Percentiles rank a stretch among this genome's conserved stretches.
These are phyloP conservation scores for Zaprionus nigranus DNA, from an alignment of 1,140 invertebrate species.

Conservation along the genomic window DNA sequence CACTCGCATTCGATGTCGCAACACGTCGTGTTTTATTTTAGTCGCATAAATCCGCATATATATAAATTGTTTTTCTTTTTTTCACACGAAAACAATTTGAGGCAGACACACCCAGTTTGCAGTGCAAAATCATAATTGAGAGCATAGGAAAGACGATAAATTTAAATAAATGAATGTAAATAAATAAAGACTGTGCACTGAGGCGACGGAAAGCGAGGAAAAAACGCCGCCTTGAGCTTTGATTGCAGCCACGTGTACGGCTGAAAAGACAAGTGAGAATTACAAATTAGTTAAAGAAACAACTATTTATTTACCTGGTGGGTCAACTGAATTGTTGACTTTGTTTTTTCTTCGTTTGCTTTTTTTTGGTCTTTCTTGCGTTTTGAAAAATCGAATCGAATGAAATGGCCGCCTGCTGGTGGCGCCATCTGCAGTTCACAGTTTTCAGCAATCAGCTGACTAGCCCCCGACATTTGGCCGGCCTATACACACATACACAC, in stretches of 20 bases:
- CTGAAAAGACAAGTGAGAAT: conserved; percentile 5
- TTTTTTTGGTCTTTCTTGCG: not conserved
- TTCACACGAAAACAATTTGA: conserved; percentile 8
- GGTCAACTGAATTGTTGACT: not conserved
- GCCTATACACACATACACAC: not conserved
- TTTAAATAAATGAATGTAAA: conserved; percentile 26
- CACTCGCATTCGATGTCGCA: conserved; percentile 27
- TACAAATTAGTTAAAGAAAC: not conserved
- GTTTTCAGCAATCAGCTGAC: conserved; percentile 36
- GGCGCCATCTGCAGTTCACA: conserved; percentile 38
- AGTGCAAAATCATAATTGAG: conserved; percentile 34
- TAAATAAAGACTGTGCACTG: conserved; percentile 14
- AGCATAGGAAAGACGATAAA: conserved; percentile 9
- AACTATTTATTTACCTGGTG: not conserved
- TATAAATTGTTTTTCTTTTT: conserved; percentile 19
- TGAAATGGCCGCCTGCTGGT: conserved; percentile 7
- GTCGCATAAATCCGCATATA: conserved; percentile 10
- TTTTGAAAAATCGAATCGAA: conserved; percentile 39
- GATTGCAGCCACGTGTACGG: not conserved
- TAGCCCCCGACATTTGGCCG: conserved; percentile 13
- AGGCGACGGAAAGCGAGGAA: not conserved
- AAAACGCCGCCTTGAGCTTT: conserved; percentile 29
- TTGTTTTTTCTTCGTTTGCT: not conserved
- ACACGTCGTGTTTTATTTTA: conserved; percentile 32
- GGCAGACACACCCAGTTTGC: conserved; percentile 12